Base-by-base conservation (phyloP, 2,888 invertebrate genomes). In the Hybos culiciformis region DNA sequence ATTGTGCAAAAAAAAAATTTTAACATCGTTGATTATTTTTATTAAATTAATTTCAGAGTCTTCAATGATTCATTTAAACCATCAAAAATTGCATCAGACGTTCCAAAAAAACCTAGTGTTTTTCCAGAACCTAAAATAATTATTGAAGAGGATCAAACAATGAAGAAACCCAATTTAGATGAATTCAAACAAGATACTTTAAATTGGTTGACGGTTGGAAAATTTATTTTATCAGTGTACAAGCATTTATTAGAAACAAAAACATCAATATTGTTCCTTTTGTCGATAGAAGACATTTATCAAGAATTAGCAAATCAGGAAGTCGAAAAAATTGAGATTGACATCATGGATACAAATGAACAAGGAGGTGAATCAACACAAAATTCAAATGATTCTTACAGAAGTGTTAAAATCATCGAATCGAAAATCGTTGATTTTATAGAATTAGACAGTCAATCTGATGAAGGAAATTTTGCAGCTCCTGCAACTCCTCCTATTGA, bases 131-230 rank as follows among this genome's bases (percentile, higher is more conserved):
- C 50, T 4, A 47, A 39, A 20, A 33, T 34, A 24, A 31, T 47
- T 1, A 39, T 47, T 1, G 50, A 49, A 29, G 40, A 41, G 8
- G 43, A 48, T 21, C 23, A 39, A 1, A 43, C 38, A 36, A 46
- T 49, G 20, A 17, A 50, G 5, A 51, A 50, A 33, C 52, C 53
- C 9, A 38, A 48, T 38, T 41, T 53, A n/a, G 51, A 53, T 17
- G 42, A 56, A 17, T 55, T 55, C 41, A 48, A 53, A n/a, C 48
- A 54, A 3, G 65, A 70, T 26, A 69, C 70, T 32, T 68, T 72
- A 38, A 72, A 74, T 32, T 84, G 83, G 83, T 53, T 71, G 14
- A 71, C 78, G 39, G 64, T 84, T 23, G 83, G 82, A 7, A 71
- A 73, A 48, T 76, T 77, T 42, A 62, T 83, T 39, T 66, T 75